A percentile compares a stretch with the other conserved stretches of the same genome.
Conservation (phyloP, 2,888 invertebrate species). For the Rotaria macrura region DNA sequence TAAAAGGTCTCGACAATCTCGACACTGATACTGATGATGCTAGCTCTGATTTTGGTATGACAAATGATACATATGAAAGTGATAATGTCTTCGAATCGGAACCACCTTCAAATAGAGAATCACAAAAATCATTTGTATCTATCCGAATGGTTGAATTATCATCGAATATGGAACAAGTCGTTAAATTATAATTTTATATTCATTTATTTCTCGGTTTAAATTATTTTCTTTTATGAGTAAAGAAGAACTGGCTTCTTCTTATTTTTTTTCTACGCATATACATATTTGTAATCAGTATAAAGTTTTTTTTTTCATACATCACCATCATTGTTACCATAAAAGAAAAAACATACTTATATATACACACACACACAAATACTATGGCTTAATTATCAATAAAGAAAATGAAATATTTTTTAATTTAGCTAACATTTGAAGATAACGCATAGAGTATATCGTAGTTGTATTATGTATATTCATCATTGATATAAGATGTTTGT, state of each 20-base stretch:
- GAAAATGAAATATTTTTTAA: background rate
- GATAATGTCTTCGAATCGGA: slow-evolving; percentile 1
- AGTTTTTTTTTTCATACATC: background rate
- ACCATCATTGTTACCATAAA: background rate
- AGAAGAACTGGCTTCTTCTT: background rate
- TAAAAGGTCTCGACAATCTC: background rate
- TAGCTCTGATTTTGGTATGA: background rate
- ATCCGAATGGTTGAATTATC: background rate
- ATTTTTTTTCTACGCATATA: too few species aligned
- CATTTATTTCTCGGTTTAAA: too few species aligned
- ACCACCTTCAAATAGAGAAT: background rate
- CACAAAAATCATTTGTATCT: background rate
- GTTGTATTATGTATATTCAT: too few species aligned
- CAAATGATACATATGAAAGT: slow-evolving; percentile 1
- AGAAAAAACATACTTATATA: too few species aligned
- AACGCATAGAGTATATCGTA: too few species aligned
- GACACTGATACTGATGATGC: background rate
- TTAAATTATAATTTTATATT: background rate
- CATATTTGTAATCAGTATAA: too few species aligned
- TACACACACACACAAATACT: background rate
- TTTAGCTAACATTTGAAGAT: background rate
- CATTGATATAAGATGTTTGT: too few species aligned
- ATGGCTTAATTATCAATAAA: background rate
- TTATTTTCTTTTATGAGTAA: background rate
- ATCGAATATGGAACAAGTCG: background rate